phyloP scores from a whole-genome alignment of 2,888 invertebrate species.

The Tinea semifulvella region DNA sequence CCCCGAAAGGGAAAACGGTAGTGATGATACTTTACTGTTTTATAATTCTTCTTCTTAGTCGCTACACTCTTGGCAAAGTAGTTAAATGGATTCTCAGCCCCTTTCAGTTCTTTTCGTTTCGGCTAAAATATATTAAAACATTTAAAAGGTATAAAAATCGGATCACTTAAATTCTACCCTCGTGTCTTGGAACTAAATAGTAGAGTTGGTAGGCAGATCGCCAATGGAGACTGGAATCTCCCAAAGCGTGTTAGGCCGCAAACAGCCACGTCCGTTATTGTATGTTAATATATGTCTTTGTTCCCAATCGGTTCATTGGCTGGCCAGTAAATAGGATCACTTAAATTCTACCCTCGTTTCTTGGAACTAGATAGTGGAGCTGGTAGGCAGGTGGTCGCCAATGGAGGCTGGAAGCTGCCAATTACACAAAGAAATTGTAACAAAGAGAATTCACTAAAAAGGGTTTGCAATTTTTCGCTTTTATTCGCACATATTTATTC shows the following conservation, averaged over 20 bases:
- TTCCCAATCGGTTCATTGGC: constrained; percentile 44
- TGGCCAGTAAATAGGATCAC: constrained; percentile 56
- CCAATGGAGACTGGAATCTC: constrained; percentile 33
- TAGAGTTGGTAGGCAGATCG: constrained; percentile 42
- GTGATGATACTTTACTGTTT: too few relatives aligned
- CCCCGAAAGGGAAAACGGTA: too few relatives aligned
- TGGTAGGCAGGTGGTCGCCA: constrained; percentile 41
- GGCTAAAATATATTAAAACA: too few relatives aligned
- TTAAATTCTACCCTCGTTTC: constrained; percentile 57
- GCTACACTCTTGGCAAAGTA: too few relatives aligned
- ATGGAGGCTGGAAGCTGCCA: constrained; percentile 36
- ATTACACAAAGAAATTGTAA: constrained; percentile 45
- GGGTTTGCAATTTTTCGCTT: constrained; percentile 6
- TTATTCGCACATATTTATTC: constrained; percentile 7
- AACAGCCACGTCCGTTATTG: too few relatives aligned
- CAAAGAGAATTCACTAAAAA: constrained; percentile 12
- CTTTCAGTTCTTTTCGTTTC: too few relatives aligned
- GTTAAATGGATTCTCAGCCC: too few relatives aligned
- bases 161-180: constrained; percentile 59
- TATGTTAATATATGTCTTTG: too few relatives aligned
- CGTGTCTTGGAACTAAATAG: constrained; percentile 52
- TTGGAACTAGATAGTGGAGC: constrained; percentile 47
- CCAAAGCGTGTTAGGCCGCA: too few relatives aligned
- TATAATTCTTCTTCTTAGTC: too few relatives aligned
- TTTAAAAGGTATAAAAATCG: too few relatives aligned